Conservation (phyloP, 2,113 vertebrate species). For the Puffinus mauretanicus region DNA sequence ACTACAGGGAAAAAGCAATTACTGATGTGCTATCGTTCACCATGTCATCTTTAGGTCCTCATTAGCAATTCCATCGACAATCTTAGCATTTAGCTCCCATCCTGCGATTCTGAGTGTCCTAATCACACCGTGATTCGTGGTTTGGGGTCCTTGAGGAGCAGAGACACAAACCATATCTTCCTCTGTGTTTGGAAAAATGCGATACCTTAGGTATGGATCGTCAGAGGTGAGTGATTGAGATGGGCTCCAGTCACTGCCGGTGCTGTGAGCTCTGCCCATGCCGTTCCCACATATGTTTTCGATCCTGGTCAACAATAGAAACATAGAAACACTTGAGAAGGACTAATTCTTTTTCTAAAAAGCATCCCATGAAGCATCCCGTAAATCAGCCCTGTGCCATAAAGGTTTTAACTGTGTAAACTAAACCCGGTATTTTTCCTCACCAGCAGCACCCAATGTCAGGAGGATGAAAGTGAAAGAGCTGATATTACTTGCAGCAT, state of each 20-base stretch:
- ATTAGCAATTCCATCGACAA: conserved; percentile 29
- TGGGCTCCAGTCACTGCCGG: accelerated
- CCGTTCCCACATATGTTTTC: accelerated
- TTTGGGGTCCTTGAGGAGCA: neutral
- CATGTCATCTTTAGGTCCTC: conserved; percentile 6
- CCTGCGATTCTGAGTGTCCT: neutral
- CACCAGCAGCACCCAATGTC: neutral
- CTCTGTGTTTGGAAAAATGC: neutral
- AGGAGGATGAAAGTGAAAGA: neutral
- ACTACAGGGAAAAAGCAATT: conserved; percentile 37
- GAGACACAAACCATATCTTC: neutral
- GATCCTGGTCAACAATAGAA: neutral
- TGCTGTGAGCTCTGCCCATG: neutral
- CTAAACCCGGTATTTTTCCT: neutral
- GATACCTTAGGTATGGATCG: neutral
- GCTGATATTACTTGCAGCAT: neutral
- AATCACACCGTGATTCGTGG: neutral
- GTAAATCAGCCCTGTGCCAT: neutral
- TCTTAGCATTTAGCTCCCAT: neutral
- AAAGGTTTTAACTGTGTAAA: neutral
- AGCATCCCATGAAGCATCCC: neutral
- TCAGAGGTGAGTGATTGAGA: neutral
- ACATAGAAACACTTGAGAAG: neutral
- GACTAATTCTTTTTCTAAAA: neutral
- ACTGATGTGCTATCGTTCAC: conserved; percentile 29